A percentile compares a stretch with the other conserved stretches of the same genome.
Conservation (phyloP, 1,140 invertebrate genomes). For the Microplitis demolitor region DNA sequence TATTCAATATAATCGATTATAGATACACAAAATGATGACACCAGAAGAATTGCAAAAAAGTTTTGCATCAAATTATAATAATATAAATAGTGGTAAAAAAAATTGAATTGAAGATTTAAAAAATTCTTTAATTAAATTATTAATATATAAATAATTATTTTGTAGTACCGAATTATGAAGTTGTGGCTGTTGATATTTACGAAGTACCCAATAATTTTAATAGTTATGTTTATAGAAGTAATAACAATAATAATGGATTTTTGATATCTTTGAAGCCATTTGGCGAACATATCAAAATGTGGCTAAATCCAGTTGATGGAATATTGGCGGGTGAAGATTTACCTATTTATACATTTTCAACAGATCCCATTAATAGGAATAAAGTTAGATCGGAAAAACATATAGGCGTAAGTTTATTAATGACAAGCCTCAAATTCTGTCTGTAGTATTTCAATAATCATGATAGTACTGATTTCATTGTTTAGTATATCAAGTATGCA, state of each 20-base stretch:
- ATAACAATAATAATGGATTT: too few relatives aligned
- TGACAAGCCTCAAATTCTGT: too few relatives aligned
- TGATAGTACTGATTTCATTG: too few relatives aligned
- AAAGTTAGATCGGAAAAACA: not conserved
- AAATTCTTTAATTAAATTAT: not conserved
- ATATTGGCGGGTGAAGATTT: constrained; percentile 12
- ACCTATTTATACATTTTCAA: constrained; percentile 4
- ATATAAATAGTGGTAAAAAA: too few relatives aligned
- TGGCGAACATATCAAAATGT: constrained; percentile 12
- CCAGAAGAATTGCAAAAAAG: too few relatives aligned
- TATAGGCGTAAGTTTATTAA: not conserved
- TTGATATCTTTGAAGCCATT: constrained; percentile 9
- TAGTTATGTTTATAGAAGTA: not conserved
- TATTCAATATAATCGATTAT: too few relatives aligned
- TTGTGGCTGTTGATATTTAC: constrained; percentile 14
- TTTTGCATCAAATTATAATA: too few relatives aligned
- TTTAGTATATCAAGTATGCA: not conserved
- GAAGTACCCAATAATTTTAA: constrained; percentile 9
- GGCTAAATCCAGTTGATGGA: constrained; percentile 20
- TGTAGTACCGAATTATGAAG: constrained; percentile 19
- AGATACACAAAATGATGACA: too few relatives aligned
- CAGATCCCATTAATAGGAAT: not conserved
- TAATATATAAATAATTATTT: not conserved
- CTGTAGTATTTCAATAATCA: too few relatives aligned
- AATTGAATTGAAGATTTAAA: too few relatives aligned